A percentile compares a stretch with the other conserved stretches of the same genome.
Conservation (phyloP, 2,113 vertebrate genomes). For the Lophotis ruficrista region DNA sequence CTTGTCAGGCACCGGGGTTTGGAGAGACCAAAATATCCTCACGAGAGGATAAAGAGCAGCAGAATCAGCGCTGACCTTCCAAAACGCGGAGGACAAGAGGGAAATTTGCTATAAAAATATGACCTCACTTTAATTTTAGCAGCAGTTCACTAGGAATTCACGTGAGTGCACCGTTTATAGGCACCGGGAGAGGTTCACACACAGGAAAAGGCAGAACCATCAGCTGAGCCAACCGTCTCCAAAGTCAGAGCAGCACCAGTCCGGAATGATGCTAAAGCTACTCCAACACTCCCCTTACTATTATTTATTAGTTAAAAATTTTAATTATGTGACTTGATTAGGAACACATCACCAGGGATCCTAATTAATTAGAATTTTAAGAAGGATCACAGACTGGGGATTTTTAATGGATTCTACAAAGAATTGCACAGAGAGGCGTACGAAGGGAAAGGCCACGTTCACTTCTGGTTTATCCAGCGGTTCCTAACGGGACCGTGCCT, state of each 20-base stretch:
- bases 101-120: neutral
- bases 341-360: slow-evolving; percentile 59
- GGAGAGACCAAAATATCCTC: neutral
- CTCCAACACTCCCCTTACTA: slow-evolving; percentile 1
- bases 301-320: slow-evolving; percentile 67
- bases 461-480: neutral
- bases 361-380: slow-evolving; percentile 66
- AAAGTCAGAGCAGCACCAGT: neutral
- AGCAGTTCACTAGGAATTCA: neutral
- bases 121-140: neutral
- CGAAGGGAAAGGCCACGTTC: slow-evolving; percentile 32
- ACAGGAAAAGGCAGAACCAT: neutral
- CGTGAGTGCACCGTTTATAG: neutral
- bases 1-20: neutral
- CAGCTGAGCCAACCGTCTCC: neutral
- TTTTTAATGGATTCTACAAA: slow-evolving; percentile 39
- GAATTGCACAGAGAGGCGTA: slow-evolving; percentile 32
- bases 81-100: neutral
- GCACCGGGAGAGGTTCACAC: neutral
- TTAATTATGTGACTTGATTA: slow-evolving; percentile 69
- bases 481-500: neutral
- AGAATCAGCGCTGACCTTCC: neutral
- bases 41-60: neutral
- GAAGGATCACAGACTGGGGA: slow-evolving; percentile 54
- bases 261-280: neutral